Base-by-base conservation (phyloP, 2,797 vertebrate species). In the Sphenopsis melanotis region DNA sequence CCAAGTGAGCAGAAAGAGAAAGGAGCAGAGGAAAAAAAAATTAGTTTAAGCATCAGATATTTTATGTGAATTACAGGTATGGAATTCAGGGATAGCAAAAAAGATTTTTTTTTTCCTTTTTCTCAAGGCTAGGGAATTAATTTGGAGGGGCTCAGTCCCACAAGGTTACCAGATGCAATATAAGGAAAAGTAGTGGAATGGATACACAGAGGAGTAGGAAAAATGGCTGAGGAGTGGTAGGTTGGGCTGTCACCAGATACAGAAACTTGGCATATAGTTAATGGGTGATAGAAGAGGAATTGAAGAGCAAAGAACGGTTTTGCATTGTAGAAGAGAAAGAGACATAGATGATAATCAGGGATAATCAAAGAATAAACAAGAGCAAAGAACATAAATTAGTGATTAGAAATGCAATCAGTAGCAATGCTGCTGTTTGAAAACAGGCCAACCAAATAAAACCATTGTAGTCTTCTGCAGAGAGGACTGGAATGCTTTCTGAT, bases 351-450 rank as follows among this genome's bases (percentile, higher is more conserved):
- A 80, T 63, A 70, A 80, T 79, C 64, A 77, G 34, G 29, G 56
- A 91, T 94, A 46, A 88, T 29, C 56, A 74, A 88, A 89, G 37
- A 93, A 88, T 65, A 83, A 81, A 37, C 46, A 94, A 72, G 44
- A 83, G 37, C 52, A 76, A 77, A 90, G 47, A 84, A 32, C 46
- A 61, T 78, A 85, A 85, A 90, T 80, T 83, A 76, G 37, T 30
- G n/a, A 77, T 78, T 50, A 83, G 69, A 94, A 93, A 80, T 66
- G 47, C 86, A 96, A 95, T 71, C 15, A 19, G 59, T 70, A 79
- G 87, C 93, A 96, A 37, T 88, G 86, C 72, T 95, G 70, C 77
- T 23, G 19, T 95, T 93, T 96, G 95, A 97, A 97, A 97, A 96
- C 95, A 97, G 83, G 83, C 61, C 41, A 49, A 57, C 32, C 3